Base-by-base conservation (phyloP, 2,113 vertebrate genomes). In the Hemibagrus wyckioides region DNA sequence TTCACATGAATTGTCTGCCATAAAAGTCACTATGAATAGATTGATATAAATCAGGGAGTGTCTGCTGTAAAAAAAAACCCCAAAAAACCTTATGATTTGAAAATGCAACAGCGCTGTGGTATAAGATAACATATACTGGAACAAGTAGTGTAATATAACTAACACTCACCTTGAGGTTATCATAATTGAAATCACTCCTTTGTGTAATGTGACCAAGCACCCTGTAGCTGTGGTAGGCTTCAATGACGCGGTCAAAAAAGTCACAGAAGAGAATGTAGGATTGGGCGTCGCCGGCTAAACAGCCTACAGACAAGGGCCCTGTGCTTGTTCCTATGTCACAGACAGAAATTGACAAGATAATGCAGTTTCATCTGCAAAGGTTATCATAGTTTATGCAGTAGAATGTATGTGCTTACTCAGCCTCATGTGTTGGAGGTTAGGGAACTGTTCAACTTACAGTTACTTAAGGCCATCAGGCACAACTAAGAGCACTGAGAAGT, bases 241-340 rank as follows among this genome's bases (percentile, higher is more conserved):
- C 93, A 23, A 95, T 95, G 85, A 95, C 54, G 17, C 92, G 93
- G 85, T 95, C 95, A 5, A 95, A 94, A 83, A 95, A 94, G 83
- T 95, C 92, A 36, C 94, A 95, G 92, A 95, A 95, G 67, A 95
- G 90, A 69, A 94, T 85, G 89, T 95, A 95, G 73, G 92, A 95
- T 87, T 95, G 91, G 1, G 91, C 93, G 69, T 95, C 95, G 0
- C 95, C 95, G 0, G 94, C 95, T 19, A 92, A 83, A 86, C 95
- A 95, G 0, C 94, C 95, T 0, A 94, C 92, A 7, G 90, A 63
- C 21, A 83, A 0, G 30, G 90, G 82, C 54, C 89, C 41, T 11
- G 83, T 76, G 9, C 75, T 9, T 8, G 87, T 75, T 5, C 90
- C 93, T 94, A 59, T 52, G 2, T 33, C 73, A 82, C 41, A 81